Conservation (phyloP, 2,888 invertebrate species). For the Myopa tessellatipennis region DNA sequence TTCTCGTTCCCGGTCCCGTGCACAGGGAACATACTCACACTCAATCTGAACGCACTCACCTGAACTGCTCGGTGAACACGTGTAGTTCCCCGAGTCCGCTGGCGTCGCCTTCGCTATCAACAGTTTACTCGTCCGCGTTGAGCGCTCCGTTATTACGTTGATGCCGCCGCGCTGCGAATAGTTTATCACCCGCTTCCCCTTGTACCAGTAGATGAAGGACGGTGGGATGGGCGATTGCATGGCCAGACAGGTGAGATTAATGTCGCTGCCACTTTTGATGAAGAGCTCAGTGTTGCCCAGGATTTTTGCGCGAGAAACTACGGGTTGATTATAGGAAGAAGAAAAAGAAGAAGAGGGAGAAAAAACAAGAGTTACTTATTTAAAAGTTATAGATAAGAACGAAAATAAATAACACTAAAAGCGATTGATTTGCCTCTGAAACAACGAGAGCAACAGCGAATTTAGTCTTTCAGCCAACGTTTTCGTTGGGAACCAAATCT, state of each 20-base stretch:
- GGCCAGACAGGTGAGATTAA: conserved; percentile 91
- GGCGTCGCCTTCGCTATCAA: conserved; percentile 88
- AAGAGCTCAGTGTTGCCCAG: conserved; percentile 87
- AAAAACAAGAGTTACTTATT: neutral
- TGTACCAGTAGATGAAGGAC: conserved; percentile 88
- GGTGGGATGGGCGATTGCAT: conserved; percentile 78
- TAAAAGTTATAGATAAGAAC: too few species aligned
- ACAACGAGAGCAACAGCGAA: too few species aligned
- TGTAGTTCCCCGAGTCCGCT: conserved; percentile 88
- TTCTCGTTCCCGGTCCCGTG: too few species aligned
- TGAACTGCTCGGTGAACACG: conserved; percentile 85
- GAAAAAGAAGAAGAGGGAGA: conserved; percentile 26
- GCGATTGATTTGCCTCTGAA: too few species aligned
- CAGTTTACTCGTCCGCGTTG: conserved; percentile 86
- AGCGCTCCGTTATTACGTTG: conserved; percentile 89
- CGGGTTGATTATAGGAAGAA: conserved; percentile 44
- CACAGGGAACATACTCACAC: too few species aligned
- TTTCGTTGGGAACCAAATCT: too few species aligned
- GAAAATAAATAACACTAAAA: too few species aligned
- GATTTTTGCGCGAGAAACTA: conserved; percentile 92
- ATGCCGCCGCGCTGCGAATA: conserved; percentile 89
- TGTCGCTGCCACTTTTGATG: conserved; percentile 92
- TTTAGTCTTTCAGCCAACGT: too few species aligned
- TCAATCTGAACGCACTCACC: conserved; percentile 63
- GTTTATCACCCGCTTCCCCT: conserved; percentile 85